Evolutionary conservation across 1,140 invertebrate species (phyloP), one percentile per base, ranked within the genome.

Genomic region (Oryctes rhinoceros): DNA sequence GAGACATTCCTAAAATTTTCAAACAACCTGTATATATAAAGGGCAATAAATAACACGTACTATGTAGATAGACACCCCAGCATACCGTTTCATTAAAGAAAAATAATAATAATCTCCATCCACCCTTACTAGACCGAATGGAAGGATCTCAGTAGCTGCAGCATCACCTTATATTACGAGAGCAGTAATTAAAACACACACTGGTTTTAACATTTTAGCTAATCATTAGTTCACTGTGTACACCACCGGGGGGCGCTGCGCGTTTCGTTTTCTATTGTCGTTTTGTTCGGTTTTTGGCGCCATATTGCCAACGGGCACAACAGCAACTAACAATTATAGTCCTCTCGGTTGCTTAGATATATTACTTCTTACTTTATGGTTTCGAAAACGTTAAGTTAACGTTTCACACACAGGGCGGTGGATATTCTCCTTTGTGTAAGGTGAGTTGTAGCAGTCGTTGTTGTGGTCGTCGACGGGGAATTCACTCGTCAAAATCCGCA

Each of bases 261-360:
- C 80, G 59, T 71, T 49, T 18, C 20, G 48, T 37, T 59, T 59
- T 81, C 78, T 59, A 30, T 78, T 37, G 65, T 82, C 79, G 20
- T 83, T 84, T 84, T 83, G 80, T 83, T 86, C 83, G 82, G 81
- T 86, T 85, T 85, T 82, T 85, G 85, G 85, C 85, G 85, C 85
- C 85, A 85, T 85, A 82, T 85, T 83, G 85, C 85, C 81, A 71
- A 37, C 76, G 49, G 83, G 84, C 84, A 47, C 74, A 81, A 80
- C 80, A 81, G 81, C 82, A 84, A 83, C 82, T 82, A 65, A 84
- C 84, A 85, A 86, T 86, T 86, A 86, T 82, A 81, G 83, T 84
- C 83, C 75, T 76, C 75, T 48, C 75, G 83, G 81, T 78, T 81
- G 78, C 82, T 82, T 84, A 85, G 84, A 85, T 84, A 85, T 84